These are phyloP conservation scores for Enoplosus armatus DNA, from an alignment of 2,797 vertebrate species.

Conservation along the genomic window DNA sequence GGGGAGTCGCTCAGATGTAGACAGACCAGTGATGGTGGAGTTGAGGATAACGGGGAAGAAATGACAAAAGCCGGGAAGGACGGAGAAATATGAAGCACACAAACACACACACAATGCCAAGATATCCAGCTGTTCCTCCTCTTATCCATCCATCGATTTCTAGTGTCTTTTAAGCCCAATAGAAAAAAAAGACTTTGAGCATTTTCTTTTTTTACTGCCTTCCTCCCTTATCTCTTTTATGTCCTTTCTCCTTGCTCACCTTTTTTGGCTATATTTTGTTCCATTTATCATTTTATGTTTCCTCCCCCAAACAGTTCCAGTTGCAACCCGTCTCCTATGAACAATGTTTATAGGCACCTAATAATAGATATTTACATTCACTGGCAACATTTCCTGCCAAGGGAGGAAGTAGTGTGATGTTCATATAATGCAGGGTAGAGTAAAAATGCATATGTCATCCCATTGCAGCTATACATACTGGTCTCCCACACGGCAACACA, in stretches of 20 bases:
- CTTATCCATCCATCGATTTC: neutral
- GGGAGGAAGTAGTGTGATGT: neutral
- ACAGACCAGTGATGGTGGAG: neutral
- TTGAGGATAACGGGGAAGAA: neutral
- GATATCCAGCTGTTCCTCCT: neutral
- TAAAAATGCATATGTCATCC: neutral
- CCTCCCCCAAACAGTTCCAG: neutral
- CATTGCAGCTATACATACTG: neutral
- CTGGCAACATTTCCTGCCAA: neutral
- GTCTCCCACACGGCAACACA: neutral
- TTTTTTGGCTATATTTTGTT: neutral
- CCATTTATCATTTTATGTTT: neutral
- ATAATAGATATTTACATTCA: neutral
- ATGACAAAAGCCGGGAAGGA: neutral
- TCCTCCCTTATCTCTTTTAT: neutral
- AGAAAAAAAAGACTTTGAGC: neutral
- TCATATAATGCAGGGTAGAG: neutral
- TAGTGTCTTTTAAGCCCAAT: neutral
- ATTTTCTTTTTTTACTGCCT: neutral
- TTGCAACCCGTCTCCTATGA: neutral
- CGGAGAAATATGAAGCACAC: neutral
- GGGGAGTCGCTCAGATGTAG: neutral
- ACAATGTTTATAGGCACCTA: neutral
- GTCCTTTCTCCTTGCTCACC: neutral
- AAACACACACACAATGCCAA: neutral